A percentile compares a stretch with the other conserved stretches of the same genome.
phyloP scores from a whole-genome alignment of 2,113 vertebrate genomes.

The Caretta caretta region DNA sequence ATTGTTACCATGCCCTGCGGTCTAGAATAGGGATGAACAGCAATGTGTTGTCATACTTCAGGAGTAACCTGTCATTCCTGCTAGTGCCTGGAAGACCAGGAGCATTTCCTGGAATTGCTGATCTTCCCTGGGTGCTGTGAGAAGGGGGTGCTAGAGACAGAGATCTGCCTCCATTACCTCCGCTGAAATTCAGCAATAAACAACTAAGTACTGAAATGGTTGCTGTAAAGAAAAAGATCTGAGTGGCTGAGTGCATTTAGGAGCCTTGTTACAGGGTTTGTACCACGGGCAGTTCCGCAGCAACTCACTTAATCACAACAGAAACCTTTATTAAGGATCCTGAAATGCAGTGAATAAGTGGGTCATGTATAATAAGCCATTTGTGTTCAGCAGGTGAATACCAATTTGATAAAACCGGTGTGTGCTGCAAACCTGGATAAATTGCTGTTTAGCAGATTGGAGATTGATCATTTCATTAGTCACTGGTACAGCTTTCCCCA shows the following conservation, averaged over 20 bases:
- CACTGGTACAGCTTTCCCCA: slow-evolving; percentile 14
- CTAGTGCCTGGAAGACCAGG: neutral
- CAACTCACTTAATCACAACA: slow-evolving; percentile 80
- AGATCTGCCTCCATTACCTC: slow-evolving; percentile 51
- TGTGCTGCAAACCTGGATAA: slow-evolving; percentile 67
- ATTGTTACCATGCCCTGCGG: neutral
- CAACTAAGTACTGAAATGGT: slow-evolving; percentile 69
- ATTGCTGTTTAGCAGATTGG: slow-evolving; percentile 77
- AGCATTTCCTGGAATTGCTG: neutral
- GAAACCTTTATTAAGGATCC: slow-evolving; percentile 81
- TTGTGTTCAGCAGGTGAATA: slow-evolving; percentile 83
- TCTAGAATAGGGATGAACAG: rapidly evolving
- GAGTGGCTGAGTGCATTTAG: slow-evolving; percentile 7
- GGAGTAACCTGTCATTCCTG: neutral
- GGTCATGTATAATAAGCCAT: slow-evolving; percentile 82
- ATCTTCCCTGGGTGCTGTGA: neutral
- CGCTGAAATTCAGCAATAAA: slow-evolving; percentile 36
- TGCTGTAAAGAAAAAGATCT: neutral
- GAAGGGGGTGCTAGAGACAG: neutral
- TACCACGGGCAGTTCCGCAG: slow-evolving; percentile 51
- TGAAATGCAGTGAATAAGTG: slow-evolving; percentile 76
- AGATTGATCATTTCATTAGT: slow-evolving; percentile 72
- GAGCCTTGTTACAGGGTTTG: slow-evolving; percentile 38
- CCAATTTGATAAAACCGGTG: slow-evolving; percentile 80
- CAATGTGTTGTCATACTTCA: rapidly evolving